phyloP scores from a whole-genome alignment of 2,113 vertebrate genomes.

The Sterrhoptilus dennistouni region DNA sequence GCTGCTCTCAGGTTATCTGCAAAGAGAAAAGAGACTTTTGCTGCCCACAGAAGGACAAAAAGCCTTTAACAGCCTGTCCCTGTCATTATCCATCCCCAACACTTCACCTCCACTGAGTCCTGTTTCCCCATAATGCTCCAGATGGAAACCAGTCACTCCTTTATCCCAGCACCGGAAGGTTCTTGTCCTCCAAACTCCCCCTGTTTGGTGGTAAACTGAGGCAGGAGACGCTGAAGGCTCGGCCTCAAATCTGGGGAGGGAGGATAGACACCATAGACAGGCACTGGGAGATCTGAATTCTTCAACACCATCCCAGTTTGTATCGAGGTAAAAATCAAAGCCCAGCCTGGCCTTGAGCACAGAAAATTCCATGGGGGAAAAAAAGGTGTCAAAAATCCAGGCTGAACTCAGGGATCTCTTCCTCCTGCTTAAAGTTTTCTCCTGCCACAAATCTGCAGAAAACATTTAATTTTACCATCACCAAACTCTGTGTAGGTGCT shows the following conservation, averaged over 20 bases:
- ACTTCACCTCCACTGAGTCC: neutral
- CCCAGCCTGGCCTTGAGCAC: neutral
- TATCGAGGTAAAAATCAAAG: neutral
- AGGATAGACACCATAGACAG: rapidly evolving
- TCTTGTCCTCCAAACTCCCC: neutral
- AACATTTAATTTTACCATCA: neutral
- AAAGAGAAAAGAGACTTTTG: neutral
- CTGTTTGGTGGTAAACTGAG: neutral
- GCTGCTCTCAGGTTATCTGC: slow-evolving; percentile 2
- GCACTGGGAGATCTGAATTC: neutral
- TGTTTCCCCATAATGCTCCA: neutral
- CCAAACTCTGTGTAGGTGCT: neutral
- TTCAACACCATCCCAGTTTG: neutral
- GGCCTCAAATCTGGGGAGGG: neutral
- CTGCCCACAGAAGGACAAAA: slow-evolving; percentile 1
- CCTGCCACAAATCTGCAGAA: neutral
- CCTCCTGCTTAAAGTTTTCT: neutral
- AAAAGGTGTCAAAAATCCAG: neutral
- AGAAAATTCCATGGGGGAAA: neutral
- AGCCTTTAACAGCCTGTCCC: slow-evolving; percentile 6
- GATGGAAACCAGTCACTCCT: neutral
- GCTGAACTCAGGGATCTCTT: neutral
- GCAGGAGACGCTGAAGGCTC: neutral
- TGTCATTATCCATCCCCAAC: neutral
- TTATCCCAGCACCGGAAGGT: neutral